These are phyloP conservation scores for Gallinago nigripennis DNA, from an alignment of 2,797 vertebrate genomes.

Conservation along the genomic window DNA sequence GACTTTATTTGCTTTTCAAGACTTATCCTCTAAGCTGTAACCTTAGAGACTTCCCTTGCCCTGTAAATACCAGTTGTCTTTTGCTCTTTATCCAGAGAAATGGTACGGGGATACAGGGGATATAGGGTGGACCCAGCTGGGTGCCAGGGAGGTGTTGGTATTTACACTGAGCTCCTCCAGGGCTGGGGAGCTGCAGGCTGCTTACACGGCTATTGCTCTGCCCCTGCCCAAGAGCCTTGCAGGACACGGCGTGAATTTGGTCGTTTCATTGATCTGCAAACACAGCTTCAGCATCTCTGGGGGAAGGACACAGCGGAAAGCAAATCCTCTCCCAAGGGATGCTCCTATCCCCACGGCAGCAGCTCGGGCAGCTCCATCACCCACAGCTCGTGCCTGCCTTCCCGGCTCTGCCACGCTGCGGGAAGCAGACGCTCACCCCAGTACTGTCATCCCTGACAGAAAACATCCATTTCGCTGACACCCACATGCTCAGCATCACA, in stretches of 20 bases:
- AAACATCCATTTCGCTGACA: not conserved
- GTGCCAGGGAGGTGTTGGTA: not conserved
- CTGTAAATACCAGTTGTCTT: not conserved
- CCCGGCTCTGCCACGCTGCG: not conserved
- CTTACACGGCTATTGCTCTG: not conserved
- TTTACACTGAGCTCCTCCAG: rapidly evolving
- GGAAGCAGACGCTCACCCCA: not conserved
- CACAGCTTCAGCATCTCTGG: not conserved
- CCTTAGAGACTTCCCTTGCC: not conserved
- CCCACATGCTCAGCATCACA: not conserved
- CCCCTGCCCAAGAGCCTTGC: not conserved
- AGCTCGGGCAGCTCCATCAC: not conserved
- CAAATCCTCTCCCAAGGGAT: not conserved
- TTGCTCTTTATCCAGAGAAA: not conserved
- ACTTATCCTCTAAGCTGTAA: not conserved
- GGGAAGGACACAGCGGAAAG: not conserved
- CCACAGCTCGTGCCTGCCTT: not conserved
- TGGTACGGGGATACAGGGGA: rapidly evolving
- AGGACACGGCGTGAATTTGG: rapidly evolving
- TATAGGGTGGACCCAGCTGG: not conserved
- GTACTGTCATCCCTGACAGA: slow-evolving; percentile 29
- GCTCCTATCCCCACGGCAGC: rapidly evolving
- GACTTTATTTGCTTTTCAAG: not conserved
- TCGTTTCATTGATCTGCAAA: rapidly evolving
- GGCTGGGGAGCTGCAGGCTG: rapidly evolving